These are phyloP conservation scores for Paramuricea clavata DNA, from an alignment of 92 coral and sea anemone species.

Conservation along the genomic window DNA sequence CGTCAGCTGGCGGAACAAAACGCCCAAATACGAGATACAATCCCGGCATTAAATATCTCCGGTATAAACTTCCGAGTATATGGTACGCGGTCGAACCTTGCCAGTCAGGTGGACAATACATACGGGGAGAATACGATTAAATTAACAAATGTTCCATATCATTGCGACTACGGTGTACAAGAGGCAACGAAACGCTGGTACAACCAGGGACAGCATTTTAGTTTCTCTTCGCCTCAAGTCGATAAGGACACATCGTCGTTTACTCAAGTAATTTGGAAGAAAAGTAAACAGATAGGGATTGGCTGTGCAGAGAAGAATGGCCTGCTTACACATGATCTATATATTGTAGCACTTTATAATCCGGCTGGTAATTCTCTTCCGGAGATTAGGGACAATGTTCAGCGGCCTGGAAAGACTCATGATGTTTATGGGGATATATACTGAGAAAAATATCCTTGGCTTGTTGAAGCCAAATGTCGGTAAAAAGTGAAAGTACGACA, in stretches of 20 bases:
- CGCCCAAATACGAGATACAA: conserved; percentile 35
- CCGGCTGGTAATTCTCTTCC: conserved; percentile 91
- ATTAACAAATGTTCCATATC: conserved; percentile 90
- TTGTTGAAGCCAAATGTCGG: not conserved
- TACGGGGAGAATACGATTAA: conserved; percentile 95
- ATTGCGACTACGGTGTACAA: conserved; percentile 93
- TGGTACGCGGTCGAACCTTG: conserved; percentile 28
- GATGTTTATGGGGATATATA: conserved; percentile 79
- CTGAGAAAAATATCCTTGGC: not conserved
- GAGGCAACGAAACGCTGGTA: conserved; percentile 97
- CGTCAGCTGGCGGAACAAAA: conserved; percentile 80
- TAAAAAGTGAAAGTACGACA: too few relatives aligned
- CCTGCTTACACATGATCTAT: conserved; percentile 88
- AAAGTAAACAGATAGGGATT: conserved; percentile 87
- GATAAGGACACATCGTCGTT: conserved; percentile 93
- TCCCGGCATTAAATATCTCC: conserved; percentile 27
- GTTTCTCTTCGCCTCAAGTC: conserved; percentile 90
- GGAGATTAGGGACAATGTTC: conserved; percentile 83
- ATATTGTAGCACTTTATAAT: conserved; percentile 85
- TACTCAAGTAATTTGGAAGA: conserved; percentile 94
- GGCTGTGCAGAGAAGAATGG: conserved; percentile 99
- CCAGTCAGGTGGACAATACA: conserved; percentile 71
- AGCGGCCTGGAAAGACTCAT: conserved; percentile 75
- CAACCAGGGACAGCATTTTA: conserved; percentile 84
- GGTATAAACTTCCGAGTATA: conserved; percentile 28